Evolutionary conservation across 1,140 invertebrate species (phyloP).

Genomic region (Pogonomyrmex californicus): DNA sequence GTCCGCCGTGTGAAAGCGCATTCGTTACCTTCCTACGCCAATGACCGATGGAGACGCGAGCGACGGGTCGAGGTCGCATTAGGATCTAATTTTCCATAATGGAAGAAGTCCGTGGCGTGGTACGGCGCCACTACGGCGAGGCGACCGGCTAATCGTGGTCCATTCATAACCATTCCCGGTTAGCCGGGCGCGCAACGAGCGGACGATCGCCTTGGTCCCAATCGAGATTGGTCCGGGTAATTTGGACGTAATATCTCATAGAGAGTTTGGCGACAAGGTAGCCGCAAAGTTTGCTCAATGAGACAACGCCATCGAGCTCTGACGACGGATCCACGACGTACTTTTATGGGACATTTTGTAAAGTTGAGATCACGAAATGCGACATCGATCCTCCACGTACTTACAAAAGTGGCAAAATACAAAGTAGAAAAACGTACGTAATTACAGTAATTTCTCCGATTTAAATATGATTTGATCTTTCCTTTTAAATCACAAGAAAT

Average conservation of each 20-base stretch:
- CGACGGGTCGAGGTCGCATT: slow-evolving; percentile 73
- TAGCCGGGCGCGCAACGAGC: slow-evolving; percentile 26
- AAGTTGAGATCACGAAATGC: neutral
- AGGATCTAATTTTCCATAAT: slow-evolving; percentile 81
- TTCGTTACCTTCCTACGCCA: slow-evolving; percentile 61
- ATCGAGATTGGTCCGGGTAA: slow-evolving; percentile 66
- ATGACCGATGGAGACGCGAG: slow-evolving; percentile 55
- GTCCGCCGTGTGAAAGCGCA: neutral
- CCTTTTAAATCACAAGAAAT: neutral
- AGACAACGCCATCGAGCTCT: neutral
- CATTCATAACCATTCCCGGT: slow-evolving; percentile 76
- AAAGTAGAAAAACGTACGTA: too few species aligned
- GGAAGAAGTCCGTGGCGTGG: slow-evolving; percentile 76
- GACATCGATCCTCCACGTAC: neutral
- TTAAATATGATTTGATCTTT: neutral
- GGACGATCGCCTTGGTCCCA: slow-evolving; percentile 37
- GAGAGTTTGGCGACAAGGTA: neutral
- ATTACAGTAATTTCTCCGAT: neutral
- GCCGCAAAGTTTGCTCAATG: neutral
- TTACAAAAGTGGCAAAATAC: neutral
- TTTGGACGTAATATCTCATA: slow-evolving; percentile 60
- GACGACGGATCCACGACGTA: neutral
- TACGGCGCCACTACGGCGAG: slow-evolving; percentile 75
- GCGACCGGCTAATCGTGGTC: slow-evolving; percentile 73
- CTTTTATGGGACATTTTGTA: too few species aligned